Evolutionary conservation across 2,113 vertebrate species (phyloP).

Genomic region (Rhadina sibilatrix): DNA sequence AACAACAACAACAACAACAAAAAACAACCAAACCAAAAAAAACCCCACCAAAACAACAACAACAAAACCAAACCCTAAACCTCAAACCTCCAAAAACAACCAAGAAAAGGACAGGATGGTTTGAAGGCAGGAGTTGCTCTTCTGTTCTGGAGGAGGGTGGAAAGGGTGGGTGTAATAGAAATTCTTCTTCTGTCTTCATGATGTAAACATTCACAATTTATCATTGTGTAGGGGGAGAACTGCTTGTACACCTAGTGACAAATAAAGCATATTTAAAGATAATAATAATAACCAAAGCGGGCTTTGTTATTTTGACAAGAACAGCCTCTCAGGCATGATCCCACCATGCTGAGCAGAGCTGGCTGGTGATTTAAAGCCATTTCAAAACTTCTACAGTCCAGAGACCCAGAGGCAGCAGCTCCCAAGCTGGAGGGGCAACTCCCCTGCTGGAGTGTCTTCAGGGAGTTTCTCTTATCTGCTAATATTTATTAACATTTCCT

Average conservation of each 20-base stretch:
- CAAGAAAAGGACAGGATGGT: background rate
- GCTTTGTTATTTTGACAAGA: background rate
- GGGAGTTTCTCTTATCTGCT: background rate
- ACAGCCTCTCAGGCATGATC: background rate
- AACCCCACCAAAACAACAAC: too few species aligned
- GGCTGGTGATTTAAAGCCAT: background rate
- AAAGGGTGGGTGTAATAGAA: background rate
- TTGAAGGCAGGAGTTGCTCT: background rate
- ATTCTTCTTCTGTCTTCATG: background rate
- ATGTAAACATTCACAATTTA: background rate
- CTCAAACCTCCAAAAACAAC: background rate
- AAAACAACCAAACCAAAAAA: too few species aligned
- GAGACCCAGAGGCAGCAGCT: background rate
- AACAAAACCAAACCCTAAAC: background rate
- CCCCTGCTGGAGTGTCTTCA: background rate
- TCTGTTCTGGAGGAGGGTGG: background rate
- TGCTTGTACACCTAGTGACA: background rate
- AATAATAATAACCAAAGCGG: background rate
- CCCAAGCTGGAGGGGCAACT: accelerated
- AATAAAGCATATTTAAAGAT: background rate
- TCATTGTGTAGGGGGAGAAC: background rate
- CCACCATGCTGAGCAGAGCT: background rate
- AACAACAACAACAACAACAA: too few species aligned
- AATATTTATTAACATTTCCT: background rate
- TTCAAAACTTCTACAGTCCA: background rate